Evolutionary conservation across 2,797 vertebrate species (phyloP), one percentile per base, ranked within the genome.

Genomic region (Siniperca scherzeri): DNA sequence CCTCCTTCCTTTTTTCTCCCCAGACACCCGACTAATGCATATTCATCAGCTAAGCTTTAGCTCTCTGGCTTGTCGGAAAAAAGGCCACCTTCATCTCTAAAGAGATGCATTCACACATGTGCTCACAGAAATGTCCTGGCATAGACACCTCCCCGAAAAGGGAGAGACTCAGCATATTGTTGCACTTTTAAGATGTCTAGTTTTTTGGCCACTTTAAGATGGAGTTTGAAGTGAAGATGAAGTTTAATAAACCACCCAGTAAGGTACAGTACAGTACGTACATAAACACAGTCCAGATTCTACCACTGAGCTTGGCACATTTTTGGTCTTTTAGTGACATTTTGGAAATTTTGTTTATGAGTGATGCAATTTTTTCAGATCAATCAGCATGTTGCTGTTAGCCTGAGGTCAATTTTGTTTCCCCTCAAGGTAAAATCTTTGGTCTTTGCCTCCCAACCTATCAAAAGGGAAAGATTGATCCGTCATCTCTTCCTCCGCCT

Each of bases 1-100:
- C 75, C 87, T 85, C 77, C 74, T 84, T 87, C 79, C 73, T 69
- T 69, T 81, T 87, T 74, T 82, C 77, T 90, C 74, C 74, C 80
- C 71, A 75, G 73, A 87, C 84, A 57, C 80, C 44, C 11, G 0
- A 27, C 60, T 89, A 59, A 83, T 92, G 77, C 85, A 91, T 91
- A 92, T 93, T 94, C 89, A 92, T 83, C 69, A 87, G 76, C 77
- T 38, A 38, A 81, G 76, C 79, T 83, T 62, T n/a, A 83, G 83
- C 66, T 80, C 74, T 83, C 42, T 74, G 66, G 74, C 82, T 85
- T 61, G 64, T 5, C 27, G 67, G 48, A 68, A 77, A 77, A 74
- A 78, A 78, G 22, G 10, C 67, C 88, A 89, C 69, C 75, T 88
- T 90, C 53, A 77, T 46, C 81, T 81, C 68, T 56, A 59, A 80